Conservation (phyloP, 2,113 vertebrate genomes). For the Notiomystis cincta region DNA sequence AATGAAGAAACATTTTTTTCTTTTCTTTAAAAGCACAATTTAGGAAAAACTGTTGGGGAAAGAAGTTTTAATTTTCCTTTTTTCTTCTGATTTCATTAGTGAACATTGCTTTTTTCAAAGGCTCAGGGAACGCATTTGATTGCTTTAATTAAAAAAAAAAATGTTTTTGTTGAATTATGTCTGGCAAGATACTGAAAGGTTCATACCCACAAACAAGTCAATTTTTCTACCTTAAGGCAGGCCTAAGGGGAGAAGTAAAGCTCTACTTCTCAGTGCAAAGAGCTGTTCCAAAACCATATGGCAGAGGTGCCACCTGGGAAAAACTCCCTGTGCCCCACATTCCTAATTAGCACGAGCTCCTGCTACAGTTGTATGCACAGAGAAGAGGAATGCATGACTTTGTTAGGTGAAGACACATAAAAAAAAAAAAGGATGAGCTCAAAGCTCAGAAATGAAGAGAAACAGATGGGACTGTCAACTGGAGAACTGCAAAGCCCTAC, state of each 20-base stretch:
- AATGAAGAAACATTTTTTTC: background rate
- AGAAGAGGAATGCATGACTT: background rate
- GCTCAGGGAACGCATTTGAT: background rate
- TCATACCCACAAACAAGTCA: background rate
- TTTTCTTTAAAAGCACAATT: background rate
- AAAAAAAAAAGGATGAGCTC: background rate
- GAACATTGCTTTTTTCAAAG: background rate
- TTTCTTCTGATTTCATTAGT: background rate
- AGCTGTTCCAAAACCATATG: background rate
- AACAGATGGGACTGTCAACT: background rate
- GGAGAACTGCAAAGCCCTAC: background rate
- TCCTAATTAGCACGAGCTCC: background rate
- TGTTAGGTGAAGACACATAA: background rate
- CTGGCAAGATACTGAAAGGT: background rate
- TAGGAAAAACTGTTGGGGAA: background rate
- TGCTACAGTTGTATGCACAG: background rate
- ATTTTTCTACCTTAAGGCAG: background rate
- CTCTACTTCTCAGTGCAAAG: background rate
- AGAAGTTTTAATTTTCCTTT: background rate
- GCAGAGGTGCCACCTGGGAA: background rate
- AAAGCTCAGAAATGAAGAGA: background rate
- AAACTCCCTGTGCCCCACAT: background rate
- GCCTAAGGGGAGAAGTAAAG: background rate
- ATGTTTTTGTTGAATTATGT: background rate
- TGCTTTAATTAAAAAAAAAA: background rate